A percentile compares a stretch with the other conserved stretches of the same genome.
Conservation (phyloP, 1,140 invertebrate species). For the Gonioctena quinquepunctata region DNA sequence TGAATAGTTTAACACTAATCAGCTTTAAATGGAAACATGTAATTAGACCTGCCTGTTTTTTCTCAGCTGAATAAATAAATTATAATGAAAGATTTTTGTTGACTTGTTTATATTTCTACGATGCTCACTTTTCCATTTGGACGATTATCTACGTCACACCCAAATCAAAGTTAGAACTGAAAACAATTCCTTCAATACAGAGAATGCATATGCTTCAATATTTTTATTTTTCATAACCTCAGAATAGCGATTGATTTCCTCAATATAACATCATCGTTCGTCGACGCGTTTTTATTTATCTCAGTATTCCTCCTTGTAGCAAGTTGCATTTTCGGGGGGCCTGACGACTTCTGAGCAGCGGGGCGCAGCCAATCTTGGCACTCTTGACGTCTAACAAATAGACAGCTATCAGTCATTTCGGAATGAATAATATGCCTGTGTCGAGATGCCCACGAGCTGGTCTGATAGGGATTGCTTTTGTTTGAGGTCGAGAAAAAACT, state of each 20-base stretch:
- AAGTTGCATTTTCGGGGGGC: not conserved
- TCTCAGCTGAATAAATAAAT: too few species aligned
- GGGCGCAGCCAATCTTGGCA: slow-evolving; percentile 47
- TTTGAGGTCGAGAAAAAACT: not conserved
- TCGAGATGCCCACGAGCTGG: not conserved
- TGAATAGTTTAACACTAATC: too few species aligned
- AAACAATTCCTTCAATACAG: too few species aligned
- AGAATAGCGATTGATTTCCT: not conserved
- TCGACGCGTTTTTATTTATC: not conserved
- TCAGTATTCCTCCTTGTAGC: not conserved
- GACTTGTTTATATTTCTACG: too few species aligned
- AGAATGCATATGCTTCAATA: too few species aligned
- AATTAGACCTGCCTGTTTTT: too few species aligned
- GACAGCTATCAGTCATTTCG: slow-evolving; percentile 50
- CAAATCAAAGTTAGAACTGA: too few species aligned
- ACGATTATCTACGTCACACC: too few species aligned
- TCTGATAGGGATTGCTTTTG: not conserved
- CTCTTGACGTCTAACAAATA: slow-evolving; percentile 52
- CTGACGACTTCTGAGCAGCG: slow-evolving; percentile 22
- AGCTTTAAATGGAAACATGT: too few species aligned
- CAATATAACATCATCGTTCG: not conserved
- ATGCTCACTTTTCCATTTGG: too few species aligned
- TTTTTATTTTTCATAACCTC: not conserved
- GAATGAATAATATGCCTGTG: slow-evolving; percentile 42
- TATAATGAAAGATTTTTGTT: too few species aligned